Evolutionary conservation across 2,113 vertebrate species (phyloP).

Genomic region (Sphaerodactylus townsendi): DNA sequence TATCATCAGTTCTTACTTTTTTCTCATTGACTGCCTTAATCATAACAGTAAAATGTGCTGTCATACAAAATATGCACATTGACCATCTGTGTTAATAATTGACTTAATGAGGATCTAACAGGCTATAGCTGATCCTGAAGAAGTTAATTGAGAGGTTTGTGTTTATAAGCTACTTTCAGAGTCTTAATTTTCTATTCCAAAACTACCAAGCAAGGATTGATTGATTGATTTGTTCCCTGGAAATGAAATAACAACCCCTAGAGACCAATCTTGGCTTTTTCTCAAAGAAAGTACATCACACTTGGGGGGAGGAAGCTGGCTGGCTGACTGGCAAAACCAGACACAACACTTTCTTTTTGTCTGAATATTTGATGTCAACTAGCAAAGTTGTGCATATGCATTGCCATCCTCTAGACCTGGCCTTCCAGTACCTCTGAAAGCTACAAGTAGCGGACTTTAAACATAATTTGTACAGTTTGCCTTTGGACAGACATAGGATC

Average conservation of each 20-base stretch:
- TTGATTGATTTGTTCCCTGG: conserved; percentile 73
- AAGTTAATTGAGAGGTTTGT: conserved; percentile 69
- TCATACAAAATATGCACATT: conserved; percentile 49
- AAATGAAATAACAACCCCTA: conserved; percentile 68
- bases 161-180: conserved; percentile 71
- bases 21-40: conserved; percentile 17
- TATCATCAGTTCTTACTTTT: neutral
- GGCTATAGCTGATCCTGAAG: conserved; percentile 41
- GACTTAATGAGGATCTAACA: conserved; percentile 69
- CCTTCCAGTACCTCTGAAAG: neutral
- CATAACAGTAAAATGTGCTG: conserved; percentile 49
- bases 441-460: neutral
- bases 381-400: neutral
- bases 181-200: conserved; percentile 65
- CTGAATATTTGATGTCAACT: conserved; percentile 21
- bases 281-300: conserved; percentile 46
- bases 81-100: conserved; percentile 64
- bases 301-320: no score
- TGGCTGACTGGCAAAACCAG: conserved; percentile 14
- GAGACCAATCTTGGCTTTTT: conserved; percentile 61
- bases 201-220: conserved; percentile 56
- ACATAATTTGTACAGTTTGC: neutral
- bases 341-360: conserved; percentile 1
- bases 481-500: neutral
- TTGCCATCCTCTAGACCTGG: neutral